Evolutionary conservation across 2,113 vertebrate species (phyloP).

Genomic region (Percopsis transmontana): DNA sequence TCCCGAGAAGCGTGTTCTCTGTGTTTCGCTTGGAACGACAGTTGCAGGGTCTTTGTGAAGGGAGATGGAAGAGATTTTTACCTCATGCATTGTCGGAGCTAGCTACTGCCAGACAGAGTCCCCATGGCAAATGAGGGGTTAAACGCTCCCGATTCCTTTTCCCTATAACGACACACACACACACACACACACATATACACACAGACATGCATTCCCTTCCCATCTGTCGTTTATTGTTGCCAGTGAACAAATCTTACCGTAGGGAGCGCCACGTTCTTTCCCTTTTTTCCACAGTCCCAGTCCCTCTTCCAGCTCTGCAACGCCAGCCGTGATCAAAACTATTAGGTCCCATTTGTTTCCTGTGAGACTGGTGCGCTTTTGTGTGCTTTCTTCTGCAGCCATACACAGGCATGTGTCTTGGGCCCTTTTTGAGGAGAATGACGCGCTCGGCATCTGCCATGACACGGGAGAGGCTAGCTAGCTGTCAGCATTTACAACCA

Average conservation of each 20-base stretch:
- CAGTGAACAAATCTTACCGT: constrained; percentile 48
- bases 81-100: constrained; percentile 50
- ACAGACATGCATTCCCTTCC: constrained; percentile 21
- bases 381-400: constrained; percentile 38
- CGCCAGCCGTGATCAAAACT: constrained; percentile 60
- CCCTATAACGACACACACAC: neutral
- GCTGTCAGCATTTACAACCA: constrained; percentile 30
- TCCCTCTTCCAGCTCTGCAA: constrained; percentile 34
- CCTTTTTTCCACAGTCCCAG: constrained; percentile 32
- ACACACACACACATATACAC: neutral
- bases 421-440: constrained; percentile 46
- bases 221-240: constrained; percentile 63
- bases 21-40: constrained; percentile 51
- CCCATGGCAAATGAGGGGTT: constrained; percentile 48
- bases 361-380: constrained; percentile 36
- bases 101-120: constrained; percentile 33
- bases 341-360: constrained; percentile 57
- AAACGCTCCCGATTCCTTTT: constrained; percentile 67
- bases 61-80: constrained; percentile 50
- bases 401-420: constrained; percentile 52
- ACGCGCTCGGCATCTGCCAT: constrained; percentile 65
- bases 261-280: constrained; percentile 39
- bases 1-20: constrained; percentile 25
- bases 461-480: constrained; percentile 40
- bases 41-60: constrained; percentile 49